Percentiles rank a stretch among this genome's conserved stretches.
Evolutionary conservation across 2,797 vertebrate species (phyloP).

Genomic region (Danio jaintianensis): DNA sequence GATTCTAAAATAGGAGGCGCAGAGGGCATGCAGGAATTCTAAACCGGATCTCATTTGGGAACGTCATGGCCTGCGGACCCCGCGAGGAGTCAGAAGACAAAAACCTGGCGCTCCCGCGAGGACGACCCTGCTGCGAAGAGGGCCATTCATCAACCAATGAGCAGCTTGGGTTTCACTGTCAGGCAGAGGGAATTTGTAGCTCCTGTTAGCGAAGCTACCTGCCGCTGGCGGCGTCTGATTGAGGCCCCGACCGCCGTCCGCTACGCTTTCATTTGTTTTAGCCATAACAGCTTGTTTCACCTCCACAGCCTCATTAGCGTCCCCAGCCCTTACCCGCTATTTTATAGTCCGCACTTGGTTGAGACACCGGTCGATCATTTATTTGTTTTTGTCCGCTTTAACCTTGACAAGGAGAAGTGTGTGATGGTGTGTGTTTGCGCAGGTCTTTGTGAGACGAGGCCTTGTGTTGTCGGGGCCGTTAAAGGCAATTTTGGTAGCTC

Average conservation of each 20-base stretch:
- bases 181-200: conserved; percentile 35
- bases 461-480: conserved; percentile 42
- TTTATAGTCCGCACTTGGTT: conserved; percentile 63
- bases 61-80: conserved; percentile 38
- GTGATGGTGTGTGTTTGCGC: conserved; percentile 34
- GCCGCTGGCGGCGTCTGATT: conserved; percentile 30
- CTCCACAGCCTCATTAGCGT: conserved; percentile 60
- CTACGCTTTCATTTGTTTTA: conserved; percentile 62
- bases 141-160: conserved; percentile 68
- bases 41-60: conserved; percentile 47
- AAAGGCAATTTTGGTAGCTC: conserved; percentile 45
- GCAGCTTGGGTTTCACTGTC: conserved; percentile 56
- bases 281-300: conserved; percentile 52
- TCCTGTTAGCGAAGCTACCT: conserved; percentile 42
- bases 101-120: conserved; percentile 39
- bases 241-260: conserved; percentile 27
- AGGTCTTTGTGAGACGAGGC: conserved; percentile 43
- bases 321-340: conserved; percentile 64
- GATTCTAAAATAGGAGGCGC: conserved; percentile 57
- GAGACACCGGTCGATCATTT: conserved; percentile 73
- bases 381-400: conserved; percentile 79
- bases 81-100: conserved; percentile 49
- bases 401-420: conserved; percentile 74
- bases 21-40: conserved; percentile 53
- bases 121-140: conserved; percentile 45